phyloP scores from a whole-genome alignment of 1,140 invertebrate genomes.

The Drosophila triauraria region DNA sequence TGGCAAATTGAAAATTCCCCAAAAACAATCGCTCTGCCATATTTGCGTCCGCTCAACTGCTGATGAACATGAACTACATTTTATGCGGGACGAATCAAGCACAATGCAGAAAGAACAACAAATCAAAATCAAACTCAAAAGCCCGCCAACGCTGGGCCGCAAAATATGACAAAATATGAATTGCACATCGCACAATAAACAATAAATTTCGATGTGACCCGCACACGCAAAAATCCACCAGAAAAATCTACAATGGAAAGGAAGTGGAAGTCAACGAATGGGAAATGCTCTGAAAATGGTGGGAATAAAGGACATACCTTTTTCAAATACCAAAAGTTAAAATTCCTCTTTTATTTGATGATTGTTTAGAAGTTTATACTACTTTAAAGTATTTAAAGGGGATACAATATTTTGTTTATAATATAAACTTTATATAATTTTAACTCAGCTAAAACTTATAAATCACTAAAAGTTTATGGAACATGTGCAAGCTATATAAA shows the following conservation, averaged over 20 bases:
- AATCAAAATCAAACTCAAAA: constrained; percentile 69
- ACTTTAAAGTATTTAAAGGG: too few relatives aligned
- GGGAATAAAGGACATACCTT: neutral
- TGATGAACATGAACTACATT: constrained; percentile 62
- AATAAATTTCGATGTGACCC: constrained; percentile 72
- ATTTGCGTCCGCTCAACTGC: constrained; percentile 42
- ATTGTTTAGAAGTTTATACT: neutral
- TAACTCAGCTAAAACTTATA: too few relatives aligned
- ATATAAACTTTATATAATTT: too few relatives aligned
- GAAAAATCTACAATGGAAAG: constrained; percentile 14
- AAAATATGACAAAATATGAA: constrained; percentile 77
- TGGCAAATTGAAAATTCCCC: constrained; percentile 55
- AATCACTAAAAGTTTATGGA: too few relatives aligned
- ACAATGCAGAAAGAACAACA: constrained; percentile 38
- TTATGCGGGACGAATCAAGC: constrained; percentile 61
- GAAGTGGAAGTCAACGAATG: constrained; percentile 24
- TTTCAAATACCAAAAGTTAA: neutral
- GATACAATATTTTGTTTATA: too few relatives aligned
- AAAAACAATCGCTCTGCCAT: constrained; percentile 50
- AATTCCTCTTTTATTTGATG: neutral
- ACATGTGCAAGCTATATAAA: too few relatives aligned
- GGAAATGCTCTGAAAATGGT: constrained; percentile 23
- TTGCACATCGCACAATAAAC: constrained; percentile 72
- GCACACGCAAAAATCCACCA: constrained; percentile 36
- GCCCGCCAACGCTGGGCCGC: constrained; percentile 31